phyloP scores from a whole-genome alignment of 2,888 invertebrate genomes.

The Nipponacmea schrenckii region DNA sequence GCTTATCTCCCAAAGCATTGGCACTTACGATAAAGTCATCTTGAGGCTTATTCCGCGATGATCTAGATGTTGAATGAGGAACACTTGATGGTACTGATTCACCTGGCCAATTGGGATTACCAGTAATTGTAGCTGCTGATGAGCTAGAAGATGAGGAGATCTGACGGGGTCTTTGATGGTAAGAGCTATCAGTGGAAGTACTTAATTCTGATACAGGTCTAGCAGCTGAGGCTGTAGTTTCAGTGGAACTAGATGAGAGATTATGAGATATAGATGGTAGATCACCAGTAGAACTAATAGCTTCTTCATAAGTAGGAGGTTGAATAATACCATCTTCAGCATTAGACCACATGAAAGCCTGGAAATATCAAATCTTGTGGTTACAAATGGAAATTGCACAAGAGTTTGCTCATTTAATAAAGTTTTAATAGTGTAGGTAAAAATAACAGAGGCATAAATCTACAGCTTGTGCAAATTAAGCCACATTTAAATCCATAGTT shows the following conservation, averaged over 20 bases:
- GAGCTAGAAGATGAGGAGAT: conserved; percentile 9
- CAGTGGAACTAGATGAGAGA: conserved; percentile 12
- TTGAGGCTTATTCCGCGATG: conserved; percentile 5
- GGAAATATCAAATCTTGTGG: background rate
- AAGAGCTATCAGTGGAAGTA: conserved; percentile 12
- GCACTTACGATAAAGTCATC: conserved; percentile 14
- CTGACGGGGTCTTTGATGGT: background rate
- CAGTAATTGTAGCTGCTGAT: no score
- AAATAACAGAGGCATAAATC: no score
- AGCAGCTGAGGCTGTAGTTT: background rate
- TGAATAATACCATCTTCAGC: conserved; percentile 20
- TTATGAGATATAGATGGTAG: conserved; percentile 12
- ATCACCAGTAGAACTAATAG: conserved; percentile 19
- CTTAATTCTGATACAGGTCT: background rate
- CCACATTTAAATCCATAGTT: no score
- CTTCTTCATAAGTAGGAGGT: conserved; percentile 38
- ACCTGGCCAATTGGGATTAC: no score
- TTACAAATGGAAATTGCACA: no score
- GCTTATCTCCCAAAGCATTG: conserved; percentile 4
- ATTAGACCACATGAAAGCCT: conserved; percentile 27
- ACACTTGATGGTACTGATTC: no score
- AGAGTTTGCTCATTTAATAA: no score
- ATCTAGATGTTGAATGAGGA: background rate
- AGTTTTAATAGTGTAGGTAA: no score
- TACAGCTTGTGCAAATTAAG: no score